Conservation (phyloP, 2,888 invertebrate species). For the Caenorhabditis doughertyi region DNA sequence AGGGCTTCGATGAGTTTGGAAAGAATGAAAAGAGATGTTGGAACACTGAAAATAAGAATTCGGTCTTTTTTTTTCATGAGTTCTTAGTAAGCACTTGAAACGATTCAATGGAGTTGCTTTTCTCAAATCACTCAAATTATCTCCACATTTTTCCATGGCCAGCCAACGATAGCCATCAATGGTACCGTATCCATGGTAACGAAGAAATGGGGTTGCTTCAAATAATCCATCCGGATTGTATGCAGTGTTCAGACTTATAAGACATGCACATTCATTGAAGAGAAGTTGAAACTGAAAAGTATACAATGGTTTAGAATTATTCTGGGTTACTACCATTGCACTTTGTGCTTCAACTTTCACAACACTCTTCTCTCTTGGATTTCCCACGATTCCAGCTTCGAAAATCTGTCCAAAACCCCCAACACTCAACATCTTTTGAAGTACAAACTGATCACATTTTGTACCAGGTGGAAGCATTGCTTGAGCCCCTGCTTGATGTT, state of each 20-base stretch:
- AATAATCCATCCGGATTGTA: slow-evolving; percentile 19
- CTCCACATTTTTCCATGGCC: slow-evolving; percentile 74
- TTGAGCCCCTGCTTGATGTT: slow-evolving; percentile 37
- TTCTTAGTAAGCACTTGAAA: slow-evolving; percentile 47
- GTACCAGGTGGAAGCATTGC: slow-evolving; percentile 45
- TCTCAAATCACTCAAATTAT: slow-evolving; percentile 72
- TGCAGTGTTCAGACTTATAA: slow-evolving; percentile 41
- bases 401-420: slow-evolving; percentile 69
- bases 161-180: slow-evolving; percentile 43
- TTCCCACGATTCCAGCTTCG: slow-evolving; percentile 29
- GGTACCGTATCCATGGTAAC: slow-evolving; percentile 48
- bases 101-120: slow-evolving; percentile 60
- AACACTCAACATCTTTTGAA: slow-evolving; percentile 51
- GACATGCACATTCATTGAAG: slow-evolving; percentile 51
- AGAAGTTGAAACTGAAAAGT: slow-evolving; percentile 55
- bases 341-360: slow-evolving; percentile 48
- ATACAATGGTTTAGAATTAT: too few species aligned
- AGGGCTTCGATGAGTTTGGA: slow-evolving; percentile 69
- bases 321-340: too few species aligned
- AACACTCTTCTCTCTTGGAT: slow-evolving; percentile 24
- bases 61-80: not conserved
- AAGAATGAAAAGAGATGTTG: slow-evolving; percentile 71
- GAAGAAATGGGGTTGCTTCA: slow-evolving; percentile 47
- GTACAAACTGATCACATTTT: slow-evolving; percentile 34
- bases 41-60: slow-evolving; percentile 45